Percentiles rank a stretch among this genome's conserved stretches.
Conservation (phyloP, 2,113 vertebrate species). For the Poeciliopsis retropinna region DNA sequence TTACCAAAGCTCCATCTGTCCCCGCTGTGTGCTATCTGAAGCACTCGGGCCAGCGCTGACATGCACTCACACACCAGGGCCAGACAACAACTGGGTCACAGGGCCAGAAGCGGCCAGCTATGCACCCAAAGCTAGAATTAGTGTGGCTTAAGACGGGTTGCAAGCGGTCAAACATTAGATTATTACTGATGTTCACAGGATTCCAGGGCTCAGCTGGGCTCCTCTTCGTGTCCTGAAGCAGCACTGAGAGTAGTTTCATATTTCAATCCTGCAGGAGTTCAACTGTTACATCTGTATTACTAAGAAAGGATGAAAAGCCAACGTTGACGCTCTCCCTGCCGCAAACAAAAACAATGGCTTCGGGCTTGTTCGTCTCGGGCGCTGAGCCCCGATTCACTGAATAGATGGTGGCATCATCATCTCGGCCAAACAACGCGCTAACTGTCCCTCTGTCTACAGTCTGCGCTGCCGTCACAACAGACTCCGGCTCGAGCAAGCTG, state of each 20-base stretch:
- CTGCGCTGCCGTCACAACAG: slow-evolving; percentile 53
- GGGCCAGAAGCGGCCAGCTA: slow-evolving; percentile 30
- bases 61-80: slow-evolving; percentile 27
- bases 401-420: slow-evolving; percentile 63
- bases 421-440: slow-evolving; percentile 54
- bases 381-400: slow-evolving; percentile 41
- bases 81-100: slow-evolving; percentile 68
- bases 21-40: slow-evolving; percentile 31
- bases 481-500: not conserved
- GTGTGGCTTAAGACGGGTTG: slow-evolving; percentile 18
- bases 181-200: slow-evolving; percentile 16
- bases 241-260: not conserved
- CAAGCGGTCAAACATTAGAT: slow-evolving; percentile 14
- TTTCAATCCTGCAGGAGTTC: not conserved
- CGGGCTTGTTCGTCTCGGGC: slow-evolving; percentile 33
- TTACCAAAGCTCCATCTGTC: slow-evolving; percentile 70
- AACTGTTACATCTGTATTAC: not conserved
- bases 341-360: slow-evolving; percentile 38
- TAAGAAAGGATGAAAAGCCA: not conserved
- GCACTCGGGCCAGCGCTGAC: slow-evolving; percentile 5
- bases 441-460: slow-evolving; percentile 53
- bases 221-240: slow-evolving; percentile 3
- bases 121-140: slow-evolving; percentile 31
- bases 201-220: not conserved
- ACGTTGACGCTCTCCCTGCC: not conserved